Conservation (phyloP, 1,140 invertebrate genomes). For the Agrilus planipennis region DNA sequence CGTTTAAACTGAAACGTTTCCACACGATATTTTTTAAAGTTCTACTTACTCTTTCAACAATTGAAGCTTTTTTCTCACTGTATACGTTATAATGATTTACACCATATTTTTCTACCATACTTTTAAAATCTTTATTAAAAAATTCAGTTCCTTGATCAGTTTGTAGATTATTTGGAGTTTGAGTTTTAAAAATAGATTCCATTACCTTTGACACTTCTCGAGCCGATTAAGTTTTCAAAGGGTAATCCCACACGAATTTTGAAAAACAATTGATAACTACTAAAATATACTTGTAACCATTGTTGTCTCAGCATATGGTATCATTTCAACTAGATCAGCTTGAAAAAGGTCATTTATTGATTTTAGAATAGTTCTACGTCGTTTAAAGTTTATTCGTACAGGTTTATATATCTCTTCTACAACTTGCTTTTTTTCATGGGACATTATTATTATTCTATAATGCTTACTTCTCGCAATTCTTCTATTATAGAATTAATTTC, state of each 20-base stretch:
- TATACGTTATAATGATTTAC: slow-evolving; percentile 28
- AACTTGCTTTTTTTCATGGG: too few relatives aligned
- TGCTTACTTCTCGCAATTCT: too few relatives aligned
- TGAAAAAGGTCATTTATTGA: slow-evolving; percentile 18
- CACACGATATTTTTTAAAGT: slow-evolving; percentile 34
- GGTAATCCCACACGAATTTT: slow-evolving; percentile 35
- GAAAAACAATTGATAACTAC: slow-evolving; percentile 25
- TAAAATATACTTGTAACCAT: slow-evolving; percentile 22
- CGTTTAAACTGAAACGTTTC: slow-evolving; percentile 26
- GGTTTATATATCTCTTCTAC: slow-evolving; percentile 29
- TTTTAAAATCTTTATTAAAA: slow-evolving; percentile 23
- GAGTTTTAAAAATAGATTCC: slow-evolving; percentile 21
- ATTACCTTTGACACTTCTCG: slow-evolving; percentile 19
- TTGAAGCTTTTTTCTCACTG: not conserved
- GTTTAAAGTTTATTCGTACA: slow-evolving; percentile 28
- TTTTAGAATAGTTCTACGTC: slow-evolving; percentile 20
- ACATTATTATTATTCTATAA: too few relatives aligned
- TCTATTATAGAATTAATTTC: too few relatives aligned
- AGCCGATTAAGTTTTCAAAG: slow-evolving; percentile 35
- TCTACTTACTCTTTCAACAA: slow-evolving; percentile 28
- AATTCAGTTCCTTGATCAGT: slow-evolving; percentile 27
- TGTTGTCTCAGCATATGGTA: slow-evolving; percentile 19
- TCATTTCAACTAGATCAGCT: slow-evolving; percentile 17
- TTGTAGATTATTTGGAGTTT: slow-evolving; percentile 14
- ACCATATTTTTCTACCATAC: slow-evolving; percentile 24